Evolutionary conservation across 1,140 invertebrate genomes (phyloP), one percentile per base, ranked within the genome.

Genomic region (Ips nitidus): DNA sequence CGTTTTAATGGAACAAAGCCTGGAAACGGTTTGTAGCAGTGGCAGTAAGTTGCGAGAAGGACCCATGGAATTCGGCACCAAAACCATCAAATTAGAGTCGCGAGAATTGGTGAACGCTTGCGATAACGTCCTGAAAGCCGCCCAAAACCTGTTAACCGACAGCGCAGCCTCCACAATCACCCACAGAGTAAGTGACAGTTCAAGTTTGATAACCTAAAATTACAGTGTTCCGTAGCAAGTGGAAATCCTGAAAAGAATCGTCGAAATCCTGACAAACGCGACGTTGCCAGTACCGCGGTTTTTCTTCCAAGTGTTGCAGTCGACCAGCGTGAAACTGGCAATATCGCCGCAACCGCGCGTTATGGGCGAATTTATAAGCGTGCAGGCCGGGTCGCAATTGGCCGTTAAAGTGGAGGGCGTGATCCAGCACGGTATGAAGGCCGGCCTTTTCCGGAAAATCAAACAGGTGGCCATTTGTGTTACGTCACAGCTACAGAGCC

Each of bases 331-430:
- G 1, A 87, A 94, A 83, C 80, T 97, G 55, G 91, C 92, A 1
- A 87, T 97, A 4, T 91, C 90, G 41, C 94, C 94, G 0, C 92
- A 94, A 79, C 92, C 93, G 0, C 82, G 90, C 71, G 87, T 88
- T 41, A 83, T 87, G 77, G 89, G 89, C 1, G 92, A 94, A 74
- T 89, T 89, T 0, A 88, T 94, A 4, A 86, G 87, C 41, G 87
- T 94, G 2, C 88, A 90, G 42, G 86, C 87, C 40, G 91, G 91
- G 50, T 91, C 90, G 59, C 89, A 93, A 67, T 82, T 95, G 36
- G 90, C 92, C 1, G 83, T 95, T 1, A 94, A 94, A 82, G 90
- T 95, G 1, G 94, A 95, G 80, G 94, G 94, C 4, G 91, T 95
- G 6, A 86, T 95, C 59, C 87, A 92, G 75, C 91, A 94, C 66